Conservation (phyloP, 2,797 vertebrate genomes). For the Myotis planiceps region DNA sequence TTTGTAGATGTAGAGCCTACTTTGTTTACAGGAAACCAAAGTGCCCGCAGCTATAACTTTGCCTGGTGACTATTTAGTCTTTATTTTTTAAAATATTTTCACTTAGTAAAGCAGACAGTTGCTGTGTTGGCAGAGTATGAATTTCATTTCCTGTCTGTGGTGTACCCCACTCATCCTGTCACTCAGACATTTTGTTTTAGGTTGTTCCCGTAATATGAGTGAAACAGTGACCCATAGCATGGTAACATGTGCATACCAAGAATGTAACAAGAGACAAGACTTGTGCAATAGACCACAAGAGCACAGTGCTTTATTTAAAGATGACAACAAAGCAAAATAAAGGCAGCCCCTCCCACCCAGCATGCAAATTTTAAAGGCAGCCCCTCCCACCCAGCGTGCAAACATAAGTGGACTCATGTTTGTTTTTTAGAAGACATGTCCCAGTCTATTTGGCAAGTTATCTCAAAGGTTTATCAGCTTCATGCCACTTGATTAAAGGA, state of each 20-base stretch:
- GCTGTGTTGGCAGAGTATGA: conserved; percentile 76
- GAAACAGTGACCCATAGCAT: conserved; percentile 71
- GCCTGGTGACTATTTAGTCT: conserved; percentile 45
- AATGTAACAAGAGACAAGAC: conserved; percentile 62
- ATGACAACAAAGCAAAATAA: conserved; percentile 76
- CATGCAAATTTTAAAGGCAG: conserved; percentile 44
- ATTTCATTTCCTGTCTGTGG: conserved; percentile 82
- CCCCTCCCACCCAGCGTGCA: conserved; percentile 37
- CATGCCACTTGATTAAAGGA: conserved; percentile 51
- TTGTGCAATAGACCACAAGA: conserved; percentile 70
- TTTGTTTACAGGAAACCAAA: conserved; percentile 60
- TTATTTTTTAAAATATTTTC: conserved; percentile 63
- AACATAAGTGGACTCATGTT: conserved; percentile 45
- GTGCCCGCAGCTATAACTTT: conserved; percentile 57
- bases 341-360: conserved; percentile 48
- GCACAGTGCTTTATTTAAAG: conserved; percentile 72
- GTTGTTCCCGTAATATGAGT: conserved; percentile 72
- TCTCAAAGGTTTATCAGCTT: conserved; percentile 16
- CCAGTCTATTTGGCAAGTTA: conserved; percentile 8
- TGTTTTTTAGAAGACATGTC: conserved; percentile 37
- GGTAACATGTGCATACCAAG: conserved; percentile 64
- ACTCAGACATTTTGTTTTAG: conserved; percentile 79
- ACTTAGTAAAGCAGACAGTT: conserved; percentile 64
- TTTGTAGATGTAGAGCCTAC: conserved; percentile 36
- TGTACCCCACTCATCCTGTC: conserved; percentile 80